Percentiles rank a stretch among this genome's conserved stretches.
Conservation (phyloP, 1,140 invertebrate genomes). For the Drosophila truncata region DNA sequence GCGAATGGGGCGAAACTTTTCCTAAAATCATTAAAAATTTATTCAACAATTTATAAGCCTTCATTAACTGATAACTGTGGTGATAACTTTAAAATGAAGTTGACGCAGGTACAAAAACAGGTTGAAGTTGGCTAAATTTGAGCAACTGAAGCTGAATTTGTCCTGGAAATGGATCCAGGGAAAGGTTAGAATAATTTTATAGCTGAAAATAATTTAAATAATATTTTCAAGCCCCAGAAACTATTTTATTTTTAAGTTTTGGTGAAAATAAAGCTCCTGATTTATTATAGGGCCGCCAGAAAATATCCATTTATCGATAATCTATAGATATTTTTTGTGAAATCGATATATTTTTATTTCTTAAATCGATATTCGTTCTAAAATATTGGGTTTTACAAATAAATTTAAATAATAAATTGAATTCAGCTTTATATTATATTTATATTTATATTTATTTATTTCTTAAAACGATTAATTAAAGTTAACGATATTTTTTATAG, state of each 20-base stretch:
- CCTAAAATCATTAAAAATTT: slow-evolving; percentile 14
- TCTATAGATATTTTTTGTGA: too few relatives aligned
- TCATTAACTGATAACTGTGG: slow-evolving; percentile 22
- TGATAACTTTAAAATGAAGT: background rate
- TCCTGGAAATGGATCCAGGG: background rate
- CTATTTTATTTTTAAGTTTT: too few relatives aligned
- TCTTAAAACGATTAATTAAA: too few relatives aligned
- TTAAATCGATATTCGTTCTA: too few relatives aligned
- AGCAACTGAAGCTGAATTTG: too few relatives aligned
- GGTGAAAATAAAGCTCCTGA: too few relatives aligned
- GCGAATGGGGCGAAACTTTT: slow-evolving; percentile 13
- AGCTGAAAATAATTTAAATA: background rate
- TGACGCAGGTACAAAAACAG: background rate
- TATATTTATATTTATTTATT: too few relatives aligned
- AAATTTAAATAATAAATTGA: too few relatives aligned
- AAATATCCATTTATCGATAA: background rate
- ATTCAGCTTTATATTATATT: too few relatives aligned
- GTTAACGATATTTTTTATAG: too few relatives aligned
- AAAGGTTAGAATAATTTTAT: background rate
- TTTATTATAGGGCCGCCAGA: background rate
- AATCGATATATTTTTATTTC: too few relatives aligned
- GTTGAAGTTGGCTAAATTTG: background rate
- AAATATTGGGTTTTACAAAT: too few relatives aligned
- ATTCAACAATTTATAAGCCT: slow-evolving; percentile 3
- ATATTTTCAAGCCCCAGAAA: background rate